Percentiles rank a stretch among this genome's conserved stretches.
phyloP scores from a whole-genome alignment of 2,113 vertebrate genomes.

The Brachyhypopomus gauderio region DNA sequence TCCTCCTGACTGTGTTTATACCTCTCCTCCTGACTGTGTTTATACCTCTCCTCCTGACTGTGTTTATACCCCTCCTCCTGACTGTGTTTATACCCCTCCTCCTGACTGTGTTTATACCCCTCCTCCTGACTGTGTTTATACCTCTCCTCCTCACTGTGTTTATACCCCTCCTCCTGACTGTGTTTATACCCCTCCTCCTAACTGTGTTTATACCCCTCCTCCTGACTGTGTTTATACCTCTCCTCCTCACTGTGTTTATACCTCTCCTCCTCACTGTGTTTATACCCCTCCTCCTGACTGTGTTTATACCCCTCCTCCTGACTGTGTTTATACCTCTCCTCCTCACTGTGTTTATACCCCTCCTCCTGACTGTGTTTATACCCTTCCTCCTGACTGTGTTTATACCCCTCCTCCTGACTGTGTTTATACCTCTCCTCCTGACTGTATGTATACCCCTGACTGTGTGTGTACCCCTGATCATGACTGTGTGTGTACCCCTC shows the following conservation, averaged over 20 bases:
- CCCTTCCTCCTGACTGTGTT: background rate
- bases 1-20: background rate
- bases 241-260: background rate
- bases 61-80: no score
- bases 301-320: background rate
- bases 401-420: background rate
- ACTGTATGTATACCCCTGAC: background rate
- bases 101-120: background rate
- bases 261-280: background rate
- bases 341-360: background rate
- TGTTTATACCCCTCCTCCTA: no score
- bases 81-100: background rate
- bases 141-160: background rate
- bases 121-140: background rate
- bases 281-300: background rate
- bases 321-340: no score
- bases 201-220: background rate
- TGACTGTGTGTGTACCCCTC: background rate
- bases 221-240: background rate
- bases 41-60: no score
- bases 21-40: background rate
- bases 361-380: background rate
- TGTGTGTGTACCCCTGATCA: no score
- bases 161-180: background rate
- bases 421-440: no score